Percentiles rank a stretch among this genome's conserved stretches.
These are phyloP conservation scores for Drosophila trapezifrons DNA, from an alignment of 1,140 invertebrate species.

Conservation along the genomic window DNA sequence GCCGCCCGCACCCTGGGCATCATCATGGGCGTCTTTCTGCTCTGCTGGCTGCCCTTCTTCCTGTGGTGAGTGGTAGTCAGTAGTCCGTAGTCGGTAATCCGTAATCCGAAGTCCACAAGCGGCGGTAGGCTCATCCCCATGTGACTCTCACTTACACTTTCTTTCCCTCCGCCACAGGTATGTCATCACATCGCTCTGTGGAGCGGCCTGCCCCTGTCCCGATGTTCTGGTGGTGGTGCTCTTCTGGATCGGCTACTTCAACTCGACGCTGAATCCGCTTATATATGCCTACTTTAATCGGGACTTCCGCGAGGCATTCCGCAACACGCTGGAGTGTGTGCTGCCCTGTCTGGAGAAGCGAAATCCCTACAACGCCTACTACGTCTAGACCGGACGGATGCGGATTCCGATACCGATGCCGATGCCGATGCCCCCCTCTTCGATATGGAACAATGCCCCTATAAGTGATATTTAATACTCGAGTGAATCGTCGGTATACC, in stretches of 20 bases:
- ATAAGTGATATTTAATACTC: constrained; percentile 69
- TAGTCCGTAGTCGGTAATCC: constrained; percentile 84
- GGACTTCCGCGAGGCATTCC: constrained; percentile 98
- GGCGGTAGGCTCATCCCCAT: constrained; percentile 15
- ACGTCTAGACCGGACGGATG: constrained; percentile 73
- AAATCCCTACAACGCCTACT: constrained; percentile 85
- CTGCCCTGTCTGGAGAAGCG: constrained; percentile 88
- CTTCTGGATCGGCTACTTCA: constrained; percentile 95
- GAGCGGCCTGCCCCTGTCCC: constrained; percentile 91
- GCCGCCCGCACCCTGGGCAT: constrained; percentile 96
- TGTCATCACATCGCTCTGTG: constrained; percentile 93
- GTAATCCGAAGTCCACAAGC: constrained; percentile 11
- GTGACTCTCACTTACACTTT: constrained; percentile 15
- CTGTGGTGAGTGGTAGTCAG: constrained; percentile 89
- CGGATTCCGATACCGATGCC: constrained; percentile 6
- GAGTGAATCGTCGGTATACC: constrained; percentile 51
- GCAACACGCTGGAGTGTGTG: constrained; percentile 94
- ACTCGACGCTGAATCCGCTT: constrained; percentile 97
- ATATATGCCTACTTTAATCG: constrained; percentile 99
- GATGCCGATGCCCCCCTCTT: constrained; percentile 4
- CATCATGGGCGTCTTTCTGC: constrained; percentile 97
- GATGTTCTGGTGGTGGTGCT: constrained; percentile 91
- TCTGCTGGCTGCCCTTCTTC: constrained; percentile 99
- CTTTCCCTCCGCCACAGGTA: constrained; percentile 87
- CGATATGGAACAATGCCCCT: constrained; percentile 44